These are phyloP conservation scores for Pangasianodon gigas DNA, from an alignment of 2,113 vertebrate species.

Conservation along the genomic window DNA sequence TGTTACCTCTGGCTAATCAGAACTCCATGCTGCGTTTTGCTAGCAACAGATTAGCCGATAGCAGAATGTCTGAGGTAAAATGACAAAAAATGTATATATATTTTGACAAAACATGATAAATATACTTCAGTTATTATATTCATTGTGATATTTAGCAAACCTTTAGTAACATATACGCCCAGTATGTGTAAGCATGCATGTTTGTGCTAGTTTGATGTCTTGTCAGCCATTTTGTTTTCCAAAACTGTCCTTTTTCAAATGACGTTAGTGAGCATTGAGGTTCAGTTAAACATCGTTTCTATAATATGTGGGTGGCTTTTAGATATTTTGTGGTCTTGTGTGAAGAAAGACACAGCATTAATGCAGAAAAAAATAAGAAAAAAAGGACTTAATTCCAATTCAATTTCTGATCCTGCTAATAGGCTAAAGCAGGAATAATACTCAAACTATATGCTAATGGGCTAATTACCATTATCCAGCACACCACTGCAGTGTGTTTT, in stretches of 20 bases:
- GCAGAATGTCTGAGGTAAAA: background rate
- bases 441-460: background rate
- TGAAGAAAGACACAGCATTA: background rate
- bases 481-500: background rate
- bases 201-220: background rate
- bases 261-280: background rate
- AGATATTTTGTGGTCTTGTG: background rate
- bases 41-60: slow-evolving; percentile 37
- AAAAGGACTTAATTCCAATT: background rate
- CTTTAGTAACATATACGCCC: background rate
- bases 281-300: background rate
- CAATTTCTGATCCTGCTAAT: background rate
- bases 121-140: background rate
- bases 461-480: background rate
- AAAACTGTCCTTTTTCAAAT: background rate
- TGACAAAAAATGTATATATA: background rate
- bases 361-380: background rate
- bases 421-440: background rate
- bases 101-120: background rate
- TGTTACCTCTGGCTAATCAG: background rate
- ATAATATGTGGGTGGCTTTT: background rate
- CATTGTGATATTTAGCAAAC: background rate
- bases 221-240: background rate
- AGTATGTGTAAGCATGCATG: background rate
- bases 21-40: background rate